Base-by-base conservation (phyloP, 1,140 invertebrate genomes). In the Drosophila athabasca region DNA sequence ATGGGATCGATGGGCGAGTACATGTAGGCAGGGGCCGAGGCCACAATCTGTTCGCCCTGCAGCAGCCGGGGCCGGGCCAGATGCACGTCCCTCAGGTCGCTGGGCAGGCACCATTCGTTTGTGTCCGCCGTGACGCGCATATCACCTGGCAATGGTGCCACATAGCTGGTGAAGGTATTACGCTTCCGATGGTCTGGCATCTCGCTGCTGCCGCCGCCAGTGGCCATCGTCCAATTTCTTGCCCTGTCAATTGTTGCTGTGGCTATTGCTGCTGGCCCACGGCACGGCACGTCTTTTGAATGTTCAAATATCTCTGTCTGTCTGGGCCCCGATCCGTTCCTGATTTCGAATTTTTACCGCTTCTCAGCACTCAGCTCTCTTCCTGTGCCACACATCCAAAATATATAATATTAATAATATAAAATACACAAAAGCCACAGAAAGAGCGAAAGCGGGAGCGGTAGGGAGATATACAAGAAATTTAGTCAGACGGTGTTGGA, bases 101-200 rank as follows among this genome's bases (percentile, higher is more conserved):
- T 88, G 46, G 89, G 81, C 68, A 90, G 58, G 50, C 74, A 84
- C 90, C 90, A 91, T 65, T 91, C 90, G 41, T 91, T 90, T 3
- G 79, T 82, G n/a, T 75, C 69, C 6, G 76, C 68, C 0, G 64
- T 81, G 50, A 50, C 87, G 26, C 67, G 79, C 50, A 83, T 26
- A 52, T 88, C 84, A 1, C 89, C 85, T 1, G 82, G 79, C 19
- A 82, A 69, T 11, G 90, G 89, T 35, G 89, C 90, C 60, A 91
- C 90, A 79, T 91, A 91, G 75, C 90, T 91, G 60, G 85, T 90
- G 51, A 91, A 91, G 49, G 90, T 91, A 68, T 91, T 91, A n/a
- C 90, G 85, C 57, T 88, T 91, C 6, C 82, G 71, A 55, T 90
- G 87, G 43, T 90, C 84, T 41, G 71, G 73, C 78, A 84, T 79